Conservation (phyloP, 2,113 vertebrate species). For the Tiliqua scincoides region DNA sequence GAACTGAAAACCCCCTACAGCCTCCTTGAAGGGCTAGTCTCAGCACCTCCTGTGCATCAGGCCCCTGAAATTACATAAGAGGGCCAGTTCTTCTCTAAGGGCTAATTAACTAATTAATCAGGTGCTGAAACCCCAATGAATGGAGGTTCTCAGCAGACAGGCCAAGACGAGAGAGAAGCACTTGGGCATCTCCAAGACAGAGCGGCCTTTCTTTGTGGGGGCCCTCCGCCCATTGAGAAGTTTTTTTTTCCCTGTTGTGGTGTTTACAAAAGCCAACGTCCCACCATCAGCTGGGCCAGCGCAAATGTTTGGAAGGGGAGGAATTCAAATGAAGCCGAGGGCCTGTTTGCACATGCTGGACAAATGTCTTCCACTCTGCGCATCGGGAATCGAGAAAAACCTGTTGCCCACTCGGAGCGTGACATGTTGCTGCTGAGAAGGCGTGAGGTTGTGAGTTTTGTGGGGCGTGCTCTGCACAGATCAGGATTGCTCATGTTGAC, state of each 20-base stretch:
- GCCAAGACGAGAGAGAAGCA: conserved; percentile 43
- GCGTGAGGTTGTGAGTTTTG: not conserved
- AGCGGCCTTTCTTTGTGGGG: conserved; percentile 48
- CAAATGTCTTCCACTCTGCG: not conserved
- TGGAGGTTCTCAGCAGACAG: conserved; percentile 59
- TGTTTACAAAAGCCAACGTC: conserved; percentile 19
- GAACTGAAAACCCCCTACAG: not conserved
- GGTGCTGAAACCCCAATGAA: conserved; percentile 61
- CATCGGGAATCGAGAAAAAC: not conserved
- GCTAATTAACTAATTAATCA: conserved; percentile 68
- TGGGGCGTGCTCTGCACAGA: not conserved
- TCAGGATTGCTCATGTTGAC: conserved; percentile 13
- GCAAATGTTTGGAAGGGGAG: conserved; percentile 43
- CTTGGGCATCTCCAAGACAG: conserved; percentile 51
- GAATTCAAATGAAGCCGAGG: conserved; percentile 50
- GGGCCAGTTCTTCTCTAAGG: conserved; percentile 38
- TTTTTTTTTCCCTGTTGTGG: not conserved
- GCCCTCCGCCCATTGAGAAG: conserved; percentile 50
- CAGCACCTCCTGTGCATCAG: conserved; percentile 38
- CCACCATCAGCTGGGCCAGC: conserved; percentile 17
- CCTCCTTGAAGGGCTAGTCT: conserved; percentile 33
- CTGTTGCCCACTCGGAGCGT: not conserved
- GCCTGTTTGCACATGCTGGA: conserved; percentile 7
- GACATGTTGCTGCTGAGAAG: not conserved
- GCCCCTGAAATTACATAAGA: conserved; percentile 36